Base-by-base conservation (phyloP, 2,888 invertebrate species). In the Nemotelus pantherinus region DNA sequence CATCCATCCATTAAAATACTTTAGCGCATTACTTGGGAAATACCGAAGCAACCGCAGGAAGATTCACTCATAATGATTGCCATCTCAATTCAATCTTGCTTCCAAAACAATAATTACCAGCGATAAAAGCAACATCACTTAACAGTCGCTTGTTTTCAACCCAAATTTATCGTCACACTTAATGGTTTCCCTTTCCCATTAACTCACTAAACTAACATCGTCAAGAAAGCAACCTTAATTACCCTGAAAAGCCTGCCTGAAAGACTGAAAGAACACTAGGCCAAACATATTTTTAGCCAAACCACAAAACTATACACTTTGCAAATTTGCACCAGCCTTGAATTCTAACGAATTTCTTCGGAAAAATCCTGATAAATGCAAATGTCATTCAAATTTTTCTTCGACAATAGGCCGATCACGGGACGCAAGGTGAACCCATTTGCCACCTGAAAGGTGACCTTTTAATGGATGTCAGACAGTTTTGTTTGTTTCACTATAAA, bases 401-500 rank as follows among this genome's bases (percentile, higher is more conserved):
- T 3, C 25, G 25, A 25, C 25, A 25, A 25, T 25, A 25, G 25
- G 25, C 25, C 25, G 25, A 25, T 25, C 25, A 25, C 25, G 25
- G 25, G 25, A 25, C 25, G 25, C 25, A 25, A 25, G 25, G 25
- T 25, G 25, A 25, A 25, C 25, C 25, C 25, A 25, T 25, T 25
- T 47, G 44, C 41, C 41, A 43, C n/a, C 10, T 41, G 60, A 25
- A 63, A 43, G 60, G 7, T 74, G 57, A 63, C 74, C 74, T 60
- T 72, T 63, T 74, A 74, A 74, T 60, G 10, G 63, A 60, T 60
- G 60, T 3, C 10, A 74, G 50, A 47, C 74, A 60, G 74, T 60
- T 63, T 25, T 25, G 48, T 60, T 74, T 74, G 43, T 43, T 70
- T 70, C 70, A 55, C 55, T 9, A 44, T 41, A 43, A 53, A 55